Evolutionary conservation across 2,888 invertebrate genomes (phyloP).

Genomic region (Volucella bombylans): DNA sequence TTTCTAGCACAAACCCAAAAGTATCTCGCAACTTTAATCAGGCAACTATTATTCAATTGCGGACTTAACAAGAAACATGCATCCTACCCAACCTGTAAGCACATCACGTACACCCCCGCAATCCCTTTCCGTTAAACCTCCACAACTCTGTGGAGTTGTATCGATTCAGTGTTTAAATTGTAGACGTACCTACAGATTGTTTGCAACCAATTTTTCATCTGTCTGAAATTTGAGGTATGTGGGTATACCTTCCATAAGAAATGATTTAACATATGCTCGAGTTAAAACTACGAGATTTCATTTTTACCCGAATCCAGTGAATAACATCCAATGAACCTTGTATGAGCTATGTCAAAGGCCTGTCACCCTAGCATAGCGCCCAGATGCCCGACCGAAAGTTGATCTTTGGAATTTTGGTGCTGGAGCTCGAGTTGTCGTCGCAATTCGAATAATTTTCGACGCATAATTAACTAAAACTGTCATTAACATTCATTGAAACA

Average conservation of each 20-base stretch:
- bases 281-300: neutral
- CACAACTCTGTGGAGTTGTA: neutral
- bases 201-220: conserved; percentile 23
- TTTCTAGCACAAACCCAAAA: conserved; percentile 3
- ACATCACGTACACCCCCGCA: neutral
- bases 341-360: neutral
- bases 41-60: conserved; percentile 65
- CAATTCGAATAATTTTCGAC: conserved; percentile 24
- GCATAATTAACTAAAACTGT: conserved; percentile 27
- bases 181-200: neutral
- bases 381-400: conserved; percentile 14
- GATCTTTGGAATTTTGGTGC: conserved; percentile 14
- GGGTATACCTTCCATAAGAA: neutral
- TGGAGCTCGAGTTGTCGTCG: conserved; percentile 28
- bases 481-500: conserved; percentile 28
- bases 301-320: conserved; percentile 2
- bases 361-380: neutral
- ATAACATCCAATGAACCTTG: conserved; percentile 13
- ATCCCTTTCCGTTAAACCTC: conserved; percentile 1
- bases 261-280: conserved; percentile 1
- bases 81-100: neutral
- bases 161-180: too few species aligned
- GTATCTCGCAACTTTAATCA: conserved; percentile 38
- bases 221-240: conserved; percentile 12
- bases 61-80: conserved; percentile 13